These are phyloP conservation scores for Turnix velox DNA, from an alignment of 2,113 vertebrate species.

Conservation along the genomic window DNA sequence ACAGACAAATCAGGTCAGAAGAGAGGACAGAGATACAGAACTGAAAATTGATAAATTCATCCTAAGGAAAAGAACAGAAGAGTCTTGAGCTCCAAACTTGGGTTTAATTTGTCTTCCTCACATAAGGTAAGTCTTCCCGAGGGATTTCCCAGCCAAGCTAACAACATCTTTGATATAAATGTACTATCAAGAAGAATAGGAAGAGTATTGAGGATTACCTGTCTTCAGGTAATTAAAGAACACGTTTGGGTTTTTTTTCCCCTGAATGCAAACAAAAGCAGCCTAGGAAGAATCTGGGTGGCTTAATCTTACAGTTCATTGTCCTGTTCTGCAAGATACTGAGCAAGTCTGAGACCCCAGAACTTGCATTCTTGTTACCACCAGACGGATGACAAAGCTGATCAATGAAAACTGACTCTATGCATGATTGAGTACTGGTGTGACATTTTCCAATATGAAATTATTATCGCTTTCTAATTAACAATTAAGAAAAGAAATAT, in stretches of 20 bases:
- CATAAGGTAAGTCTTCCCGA: conserved; percentile 28
- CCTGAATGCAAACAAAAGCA: not conserved
- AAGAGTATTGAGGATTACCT: not conserved
- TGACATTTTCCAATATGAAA: not conserved
- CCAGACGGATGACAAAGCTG: not conserved
- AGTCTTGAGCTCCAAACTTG: not conserved
- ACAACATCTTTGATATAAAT: not conserved
- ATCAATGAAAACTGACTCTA: not conserved
- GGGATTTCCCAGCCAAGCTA: not conserved
- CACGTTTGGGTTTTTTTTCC: not conserved
- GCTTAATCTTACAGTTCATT: not conserved
- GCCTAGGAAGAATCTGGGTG: not conserved
- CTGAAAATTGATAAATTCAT: conserved; percentile 43
- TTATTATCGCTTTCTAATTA: not conserved
- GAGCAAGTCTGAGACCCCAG: not conserved
- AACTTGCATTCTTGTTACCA: not conserved
- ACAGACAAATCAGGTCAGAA: conserved; percentile 58
- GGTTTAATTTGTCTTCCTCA: conserved; percentile 7
- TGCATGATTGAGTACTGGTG: not conserved
- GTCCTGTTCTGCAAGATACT: not conserved
- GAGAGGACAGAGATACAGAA: conserved; percentile 41
- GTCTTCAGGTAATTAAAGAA: not conserved
- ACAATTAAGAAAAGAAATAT: not conserved
- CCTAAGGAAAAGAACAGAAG: conserved; percentile 1
- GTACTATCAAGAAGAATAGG: not conserved